Conservation (phyloP, 2,797 vertebrate genomes). For the Leptoclinus maculatus region DNA sequence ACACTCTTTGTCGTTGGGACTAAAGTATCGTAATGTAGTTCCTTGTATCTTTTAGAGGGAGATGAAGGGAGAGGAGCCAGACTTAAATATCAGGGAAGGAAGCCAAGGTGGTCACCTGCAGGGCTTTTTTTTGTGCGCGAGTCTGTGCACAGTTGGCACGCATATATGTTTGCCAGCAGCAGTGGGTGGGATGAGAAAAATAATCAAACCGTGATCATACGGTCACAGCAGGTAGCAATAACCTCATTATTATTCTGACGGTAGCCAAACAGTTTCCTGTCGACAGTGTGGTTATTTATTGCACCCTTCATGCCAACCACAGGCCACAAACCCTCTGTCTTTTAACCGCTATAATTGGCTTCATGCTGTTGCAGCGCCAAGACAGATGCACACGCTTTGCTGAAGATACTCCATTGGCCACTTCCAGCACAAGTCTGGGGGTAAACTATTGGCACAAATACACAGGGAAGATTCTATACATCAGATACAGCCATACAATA, state of each 20-base stretch:
- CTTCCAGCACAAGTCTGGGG: slow-evolving; percentile 32
- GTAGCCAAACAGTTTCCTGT: slow-evolving; percentile 83
- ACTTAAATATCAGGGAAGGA: slow-evolving; percentile 58
- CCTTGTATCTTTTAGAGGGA: slow-evolving; percentile 47
- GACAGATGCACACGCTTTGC: slow-evolving; percentile 81
- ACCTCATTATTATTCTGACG: slow-evolving; percentile 87
- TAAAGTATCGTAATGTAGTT: slow-evolving; percentile 48
- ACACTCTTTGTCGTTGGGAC: slow-evolving; percentile 47
- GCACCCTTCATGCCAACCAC: slow-evolving; percentile 76
- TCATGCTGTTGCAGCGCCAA: slow-evolving; percentile 81
- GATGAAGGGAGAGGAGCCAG: slow-evolving; percentile 44
- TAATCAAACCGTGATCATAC: slow-evolving; percentile 82
- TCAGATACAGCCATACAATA: neutral
- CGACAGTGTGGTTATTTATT: slow-evolving; percentile 87
- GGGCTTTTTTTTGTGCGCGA: slow-evolving; percentile 39
- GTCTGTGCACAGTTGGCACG: slow-evolving; percentile 70
- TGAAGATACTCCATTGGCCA: slow-evolving; percentile 60
- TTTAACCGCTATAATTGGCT: slow-evolving; percentile 87
- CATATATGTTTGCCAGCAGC: slow-evolving; percentile 60
- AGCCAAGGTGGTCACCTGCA: slow-evolving; percentile 69
- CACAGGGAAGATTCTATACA: neutral
- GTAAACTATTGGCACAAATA: slow-evolving; percentile 4
- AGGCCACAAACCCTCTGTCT: slow-evolving; percentile 83
- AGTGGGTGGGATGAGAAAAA: slow-evolving; percentile 71
- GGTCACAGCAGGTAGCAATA: slow-evolving; percentile 84